Base-by-base conservation (phyloP, 2,888 invertebrate species). In the Pachydiplax longipennis region DNA sequence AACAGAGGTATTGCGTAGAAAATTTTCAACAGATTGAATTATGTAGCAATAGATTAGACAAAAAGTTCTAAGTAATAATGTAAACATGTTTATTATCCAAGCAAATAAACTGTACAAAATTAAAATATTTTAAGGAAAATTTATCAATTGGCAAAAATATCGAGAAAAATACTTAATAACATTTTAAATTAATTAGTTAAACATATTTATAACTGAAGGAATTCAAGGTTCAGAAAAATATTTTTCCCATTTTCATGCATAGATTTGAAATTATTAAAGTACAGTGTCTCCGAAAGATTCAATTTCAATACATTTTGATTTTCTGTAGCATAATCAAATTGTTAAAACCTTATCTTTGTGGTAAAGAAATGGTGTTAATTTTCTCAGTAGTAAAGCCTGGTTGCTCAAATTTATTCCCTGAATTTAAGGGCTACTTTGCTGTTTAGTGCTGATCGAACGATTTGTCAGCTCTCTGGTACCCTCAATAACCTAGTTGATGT, bases 401-500 rank as follows among this genome's bases (percentile, higher is more conserved):
- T 65, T 87, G 61, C 87, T 87, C 87, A 87, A 87, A 65, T 87
- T 87, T 87, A 35, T 37, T 87, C 87, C 40, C 61, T 65, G 61
- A 87, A 73, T 73, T 65, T 65, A 87, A 87, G 40, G 61, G 61
- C 61, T 87, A 87, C 61, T 87, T 87, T 22, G 61, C 87, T 65
- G 87, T 87, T 37, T 87, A 87, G 87, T 61, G 37, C 40, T 37
- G 22, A 35, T 37, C 31, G 37, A 61, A 37, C 53, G 31, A 65
- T 37, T 22, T 87, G 40, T 61, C 40, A n/a, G 22, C 61, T 87
- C 61, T 37, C 37, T 61, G 61, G 37, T 37, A 61, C 35, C 61
- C 1, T 8, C 25, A 12, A 31, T 37, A 87, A 37, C 53, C 31
- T n/a, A 61, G 87, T 35, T 87, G 37, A 87, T 65, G 87, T 90